Base-by-base conservation (phyloP, 2,888 invertebrate species). In the Ennomos erosarius region DNA sequence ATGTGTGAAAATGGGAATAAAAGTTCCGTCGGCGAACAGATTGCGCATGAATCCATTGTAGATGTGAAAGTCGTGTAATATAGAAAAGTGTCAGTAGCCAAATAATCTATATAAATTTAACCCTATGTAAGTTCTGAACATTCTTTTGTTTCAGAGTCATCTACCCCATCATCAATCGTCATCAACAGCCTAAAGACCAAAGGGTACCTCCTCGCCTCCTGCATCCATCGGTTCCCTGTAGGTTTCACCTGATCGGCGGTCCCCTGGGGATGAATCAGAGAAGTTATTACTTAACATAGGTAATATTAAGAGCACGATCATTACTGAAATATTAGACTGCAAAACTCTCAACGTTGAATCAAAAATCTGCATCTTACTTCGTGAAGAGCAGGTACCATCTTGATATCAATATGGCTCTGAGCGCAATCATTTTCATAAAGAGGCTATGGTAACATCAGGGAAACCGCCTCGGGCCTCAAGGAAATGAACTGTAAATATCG, bases 401-500 rank as follows among this genome's bases (percentile, higher is more conserved):
- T 49, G 56, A 47, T 55, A 55, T 56, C 53, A 50, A 56, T 56
- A 53, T 56, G 10, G 43, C 49, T 45, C 11, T 13, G 44, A 6
- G 36, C 37, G 55, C 45, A 59, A 53, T 65, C 57, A 56, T 59
- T 64, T 64, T 58, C 55, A 62, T 64, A 64, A 56, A 58, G 55
- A 50, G 52, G 53, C 55, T 55, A 51, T 63, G 11, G 47, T 48
- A 47, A 58, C 44, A 50, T 56, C 26, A 52, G 26, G 52, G 50
- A 13, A 43, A 43, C 44, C 45, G 48, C 34, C 13, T 26, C 26
- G 38, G 44, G 55, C 63, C 57, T 60, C 39, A 54, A 65, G 64
- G 55, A 67, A 74, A 69, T 66, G 42, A 69, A 69, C 60, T 67
- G 58, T 68, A 69, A 71, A 73, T 71, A 71, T 70, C 68, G 58